Percentiles rank a stretch among this genome's conserved stretches.
Conservation (phyloP, 2,113 vertebrate species). For the Otis tarda region DNA sequence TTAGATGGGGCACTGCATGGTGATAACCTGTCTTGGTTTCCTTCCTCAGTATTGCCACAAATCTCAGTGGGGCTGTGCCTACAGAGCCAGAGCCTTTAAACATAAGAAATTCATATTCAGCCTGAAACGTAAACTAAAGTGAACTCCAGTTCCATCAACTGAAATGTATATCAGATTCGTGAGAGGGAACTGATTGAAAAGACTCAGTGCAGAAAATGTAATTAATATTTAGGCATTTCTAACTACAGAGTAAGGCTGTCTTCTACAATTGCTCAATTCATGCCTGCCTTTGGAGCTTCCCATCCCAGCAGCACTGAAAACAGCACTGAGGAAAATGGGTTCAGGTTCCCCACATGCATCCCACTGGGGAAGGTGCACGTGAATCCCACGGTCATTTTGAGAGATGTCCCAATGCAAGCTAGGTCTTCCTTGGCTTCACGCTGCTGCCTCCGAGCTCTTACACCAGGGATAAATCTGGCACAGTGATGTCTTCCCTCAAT, state of each 20-base stretch:
- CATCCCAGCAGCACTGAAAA: neutral
- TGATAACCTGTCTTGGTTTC: neutral
- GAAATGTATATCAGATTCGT: neutral
- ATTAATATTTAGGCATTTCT: neutral
- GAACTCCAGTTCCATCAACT: neutral
- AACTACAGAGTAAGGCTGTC: neutral
- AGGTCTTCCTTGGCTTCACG: neutral
- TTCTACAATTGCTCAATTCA: fast-evolving
- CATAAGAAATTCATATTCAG: neutral
- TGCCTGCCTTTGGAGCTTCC: neutral
- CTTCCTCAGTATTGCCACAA: neutral
- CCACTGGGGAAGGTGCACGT: neutral
- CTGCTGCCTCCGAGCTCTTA: neutral
- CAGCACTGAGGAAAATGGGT: neutral
- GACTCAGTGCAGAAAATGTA: neutral
- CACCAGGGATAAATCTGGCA: neutral
- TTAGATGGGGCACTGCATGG: neutral
- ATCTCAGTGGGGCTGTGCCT: neutral
- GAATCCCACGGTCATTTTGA: neutral
- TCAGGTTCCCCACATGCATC: fast-evolving
- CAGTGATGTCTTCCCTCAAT: neutral
- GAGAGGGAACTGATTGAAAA: neutral
- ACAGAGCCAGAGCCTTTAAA: neutral
- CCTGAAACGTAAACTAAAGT: neutral
- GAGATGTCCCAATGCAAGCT: neutral